Percentiles rank a stretch among this genome's conserved stretches.
phyloP scores from a whole-genome alignment of 2,113 vertebrate species.

The Eubucco bourcierii region DNA sequence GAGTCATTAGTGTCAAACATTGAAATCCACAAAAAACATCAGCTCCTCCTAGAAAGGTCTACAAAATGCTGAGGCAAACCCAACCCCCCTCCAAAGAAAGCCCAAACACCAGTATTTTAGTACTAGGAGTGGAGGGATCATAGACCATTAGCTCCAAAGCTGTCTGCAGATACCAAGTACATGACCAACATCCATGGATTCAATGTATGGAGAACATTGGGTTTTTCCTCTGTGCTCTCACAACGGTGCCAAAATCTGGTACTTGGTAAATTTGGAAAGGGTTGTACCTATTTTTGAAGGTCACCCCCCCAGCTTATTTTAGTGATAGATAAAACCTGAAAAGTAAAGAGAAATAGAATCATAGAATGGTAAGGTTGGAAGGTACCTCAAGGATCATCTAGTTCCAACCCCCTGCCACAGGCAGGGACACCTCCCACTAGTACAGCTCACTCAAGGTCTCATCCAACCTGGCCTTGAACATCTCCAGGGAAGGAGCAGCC shows the following conservation, averaged over 20 bases:
- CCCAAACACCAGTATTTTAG: neutral
- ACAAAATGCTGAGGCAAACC: neutral
- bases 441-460: too few relatives aligned
- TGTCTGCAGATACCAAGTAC: neutral
- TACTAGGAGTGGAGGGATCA: neutral
- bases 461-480: too few relatives aligned
- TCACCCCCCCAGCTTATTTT: neutral
- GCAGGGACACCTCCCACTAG: too few relatives aligned
- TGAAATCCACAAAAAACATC: neutral
- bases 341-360: neutral
- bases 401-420: too few relatives aligned
- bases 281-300: neutral
- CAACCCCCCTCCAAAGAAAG: accelerated
- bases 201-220: neutral
- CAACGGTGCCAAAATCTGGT: neutral
- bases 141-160: neutral
- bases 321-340: neutral
- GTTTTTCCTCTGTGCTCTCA: neutral
- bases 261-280: neutral
- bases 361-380: too few relatives aligned
- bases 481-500: too few relatives aligned
- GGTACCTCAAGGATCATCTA: too few relatives aligned
- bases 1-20: neutral
- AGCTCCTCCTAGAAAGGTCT: neutral
- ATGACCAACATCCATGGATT: neutral